These are phyloP conservation scores for Apodemia duryi DNA, from an alignment of 2,888 invertebrate species.

Conservation along the genomic window DNA sequence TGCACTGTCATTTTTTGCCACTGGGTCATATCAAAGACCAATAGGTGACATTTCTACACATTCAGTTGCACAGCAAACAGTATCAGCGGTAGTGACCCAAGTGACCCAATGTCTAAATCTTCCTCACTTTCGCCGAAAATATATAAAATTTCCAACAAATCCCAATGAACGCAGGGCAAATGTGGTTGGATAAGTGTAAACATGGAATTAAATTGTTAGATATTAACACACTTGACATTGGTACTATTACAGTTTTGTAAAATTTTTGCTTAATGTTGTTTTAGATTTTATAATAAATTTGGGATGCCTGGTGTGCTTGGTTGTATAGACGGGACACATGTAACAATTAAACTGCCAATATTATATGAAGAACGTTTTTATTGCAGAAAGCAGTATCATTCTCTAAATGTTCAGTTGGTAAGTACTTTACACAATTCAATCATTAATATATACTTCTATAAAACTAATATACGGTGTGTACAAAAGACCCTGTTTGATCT, in stretches of 20 bases:
- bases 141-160: background rate
- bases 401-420: conserved; percentile 1
- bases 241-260: background rate
- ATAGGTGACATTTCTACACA: conserved; percentile 15
- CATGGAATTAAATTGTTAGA: background rate
- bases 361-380: conserved; percentile 16
- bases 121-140: background rate
- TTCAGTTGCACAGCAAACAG: conserved; percentile 17
- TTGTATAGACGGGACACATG: conserved; percentile 22
- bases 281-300: conserved; percentile 19
- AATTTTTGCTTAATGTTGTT: background rate
- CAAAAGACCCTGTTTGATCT: no score
- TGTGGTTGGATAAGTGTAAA: no score
- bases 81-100: background rate
- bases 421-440: background rate
- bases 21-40: conserved; percentile 23
- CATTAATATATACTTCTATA: conserved; percentile 10
- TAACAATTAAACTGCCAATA: conserved; percentile 18
- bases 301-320: conserved; percentile 18
- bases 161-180: background rate
- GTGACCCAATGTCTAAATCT: background rate
- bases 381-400: conserved; percentile 17
- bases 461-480: background rate
- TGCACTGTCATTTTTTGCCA: conserved; percentile 23
- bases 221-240: background rate